Evolutionary conservation across 1,140 invertebrate species (phyloP).

Genomic region (Scaptomyza hsui): DNA sequence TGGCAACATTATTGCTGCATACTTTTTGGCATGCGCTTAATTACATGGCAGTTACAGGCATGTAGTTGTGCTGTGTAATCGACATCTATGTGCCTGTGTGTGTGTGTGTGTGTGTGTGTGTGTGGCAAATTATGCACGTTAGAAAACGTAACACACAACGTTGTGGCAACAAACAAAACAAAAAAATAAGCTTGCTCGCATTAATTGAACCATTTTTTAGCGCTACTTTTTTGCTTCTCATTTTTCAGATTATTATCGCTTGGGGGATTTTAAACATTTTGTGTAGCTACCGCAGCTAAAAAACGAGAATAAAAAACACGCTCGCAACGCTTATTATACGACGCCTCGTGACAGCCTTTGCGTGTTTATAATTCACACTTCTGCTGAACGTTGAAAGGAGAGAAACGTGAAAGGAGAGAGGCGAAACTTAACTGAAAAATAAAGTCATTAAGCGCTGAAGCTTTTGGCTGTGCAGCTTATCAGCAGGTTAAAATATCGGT

Average conservation of each 20-base stretch:
- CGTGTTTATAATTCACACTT: slow-evolving; percentile 81
- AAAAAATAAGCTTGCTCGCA: slow-evolving; percentile 58
- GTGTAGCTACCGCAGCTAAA: slow-evolving; percentile 25
- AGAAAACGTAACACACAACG: slow-evolving; percentile 57
- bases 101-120: slow-evolving; percentile 17
- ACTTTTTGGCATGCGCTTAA: slow-evolving; percentile 79
- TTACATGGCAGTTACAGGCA: slow-evolving; percentile 66
- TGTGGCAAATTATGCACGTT: slow-evolving; percentile 69
- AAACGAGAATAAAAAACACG: slow-evolving; percentile 17
- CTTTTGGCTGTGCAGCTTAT: slow-evolving; percentile 41
- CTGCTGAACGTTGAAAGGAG: slow-evolving; percentile 47
- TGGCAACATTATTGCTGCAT: slow-evolving; percentile 69
- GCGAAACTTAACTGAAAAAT: slow-evolving; percentile 33
- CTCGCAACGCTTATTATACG: slow-evolving; percentile 52
- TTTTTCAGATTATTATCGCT: slow-evolving; percentile 69
- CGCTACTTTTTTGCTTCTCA: slow-evolving; percentile 57
- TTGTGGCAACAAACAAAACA: background rate
- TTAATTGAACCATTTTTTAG: slow-evolving; percentile 79
- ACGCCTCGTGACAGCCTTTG: slow-evolving; percentile 45
- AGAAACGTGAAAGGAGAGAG: background rate
- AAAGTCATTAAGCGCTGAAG: slow-evolving; percentile 62
- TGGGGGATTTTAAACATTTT: slow-evolving; percentile 40
- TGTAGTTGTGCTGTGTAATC: background rate
- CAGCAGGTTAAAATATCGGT: slow-evolving; percentile 20
- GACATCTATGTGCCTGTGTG: background rate